Conservation (phyloP, 1,140 invertebrate genomes). For the Propsilocerus akamusi region DNA sequence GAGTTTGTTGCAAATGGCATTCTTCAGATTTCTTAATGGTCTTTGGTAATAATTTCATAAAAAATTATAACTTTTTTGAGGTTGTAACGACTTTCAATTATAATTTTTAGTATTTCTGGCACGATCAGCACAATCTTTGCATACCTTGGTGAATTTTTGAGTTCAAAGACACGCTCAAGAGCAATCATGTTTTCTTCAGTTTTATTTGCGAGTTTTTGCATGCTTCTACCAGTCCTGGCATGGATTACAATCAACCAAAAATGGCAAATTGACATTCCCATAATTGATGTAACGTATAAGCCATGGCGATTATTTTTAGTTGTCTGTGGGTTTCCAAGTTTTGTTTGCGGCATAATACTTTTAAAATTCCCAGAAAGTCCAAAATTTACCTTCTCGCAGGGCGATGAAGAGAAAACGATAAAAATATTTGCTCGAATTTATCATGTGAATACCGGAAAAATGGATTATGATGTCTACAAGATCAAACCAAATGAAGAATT, state of each 20-base stretch:
- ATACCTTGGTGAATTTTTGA: constrained; percentile 17
- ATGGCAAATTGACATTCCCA: constrained; percentile 20
- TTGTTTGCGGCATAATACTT: constrained; percentile 33
- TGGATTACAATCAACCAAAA: constrained; percentile 43
- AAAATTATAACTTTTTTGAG: not conserved
- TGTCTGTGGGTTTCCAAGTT: constrained; percentile 38
- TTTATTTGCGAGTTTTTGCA: constrained; percentile 13
- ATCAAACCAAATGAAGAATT: not conserved
- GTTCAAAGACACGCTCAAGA: constrained; percentile 9
- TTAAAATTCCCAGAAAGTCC: constrained; percentile 49
- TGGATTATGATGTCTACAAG: constrained; percentile 11
- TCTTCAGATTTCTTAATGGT: constrained; percentile 10
- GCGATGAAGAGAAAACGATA: constrained; percentile 30
- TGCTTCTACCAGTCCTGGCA: constrained; percentile 33
- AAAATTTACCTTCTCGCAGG: constrained; percentile 38
- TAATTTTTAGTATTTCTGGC: constrained; percentile 11
- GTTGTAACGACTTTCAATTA: not conserved
- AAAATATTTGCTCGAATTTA: constrained; percentile 34
- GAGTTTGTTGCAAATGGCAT: constrained; percentile 9
- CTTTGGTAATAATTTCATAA: constrained; percentile 10
- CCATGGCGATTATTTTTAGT: constrained; percentile 50
- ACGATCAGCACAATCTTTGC: constrained; percentile 12
- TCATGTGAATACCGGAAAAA: constrained; percentile 27
- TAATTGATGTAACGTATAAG: constrained; percentile 27
- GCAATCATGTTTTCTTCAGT: constrained; percentile 13